Conservation (phyloP, 2,113 vertebrate species). For the Podilymbus podiceps region DNA sequence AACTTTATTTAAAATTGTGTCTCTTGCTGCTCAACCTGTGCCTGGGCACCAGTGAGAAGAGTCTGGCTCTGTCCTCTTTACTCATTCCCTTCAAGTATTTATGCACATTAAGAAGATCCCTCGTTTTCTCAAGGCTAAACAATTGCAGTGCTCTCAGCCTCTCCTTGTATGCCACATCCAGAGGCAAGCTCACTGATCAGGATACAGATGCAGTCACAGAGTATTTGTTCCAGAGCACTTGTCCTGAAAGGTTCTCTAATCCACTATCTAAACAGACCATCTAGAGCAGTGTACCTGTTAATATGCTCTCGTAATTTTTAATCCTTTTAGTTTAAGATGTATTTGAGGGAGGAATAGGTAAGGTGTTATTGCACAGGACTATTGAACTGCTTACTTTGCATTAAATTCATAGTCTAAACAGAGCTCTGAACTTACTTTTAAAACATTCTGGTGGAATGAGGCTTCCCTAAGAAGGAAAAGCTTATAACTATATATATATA, state of each 20-base stretch:
- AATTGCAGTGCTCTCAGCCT: not conserved
- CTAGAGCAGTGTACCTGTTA: not conserved
- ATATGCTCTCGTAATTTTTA: not conserved
- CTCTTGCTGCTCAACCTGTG: not conserved
- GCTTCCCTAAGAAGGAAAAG: not conserved
- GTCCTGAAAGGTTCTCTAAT: not conserved
- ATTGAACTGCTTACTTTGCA: not conserved
- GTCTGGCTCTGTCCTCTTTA: not conserved
- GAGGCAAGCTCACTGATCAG: not conserved
- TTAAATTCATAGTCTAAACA: not conserved
- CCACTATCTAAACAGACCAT: not conserved
- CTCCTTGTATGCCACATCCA: not conserved
- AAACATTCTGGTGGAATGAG: not conserved
- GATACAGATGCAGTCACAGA: not conserved
- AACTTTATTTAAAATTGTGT: not conserved
- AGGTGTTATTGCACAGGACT: not conserved
- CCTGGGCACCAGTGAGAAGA: not conserved
- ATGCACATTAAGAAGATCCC: too few relatives aligned
- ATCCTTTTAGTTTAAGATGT: not conserved
- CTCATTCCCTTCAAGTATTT: not conserved
- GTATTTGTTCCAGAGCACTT: not conserved
- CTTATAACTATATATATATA: not conserved
- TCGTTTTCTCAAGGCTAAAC: not conserved
- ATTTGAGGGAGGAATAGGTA: not conserved
- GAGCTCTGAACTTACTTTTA: not conserved